These are phyloP conservation scores for Lithophane socia DNA, from an alignment of 2,888 invertebrate genomes.

Conservation along the genomic window DNA sequence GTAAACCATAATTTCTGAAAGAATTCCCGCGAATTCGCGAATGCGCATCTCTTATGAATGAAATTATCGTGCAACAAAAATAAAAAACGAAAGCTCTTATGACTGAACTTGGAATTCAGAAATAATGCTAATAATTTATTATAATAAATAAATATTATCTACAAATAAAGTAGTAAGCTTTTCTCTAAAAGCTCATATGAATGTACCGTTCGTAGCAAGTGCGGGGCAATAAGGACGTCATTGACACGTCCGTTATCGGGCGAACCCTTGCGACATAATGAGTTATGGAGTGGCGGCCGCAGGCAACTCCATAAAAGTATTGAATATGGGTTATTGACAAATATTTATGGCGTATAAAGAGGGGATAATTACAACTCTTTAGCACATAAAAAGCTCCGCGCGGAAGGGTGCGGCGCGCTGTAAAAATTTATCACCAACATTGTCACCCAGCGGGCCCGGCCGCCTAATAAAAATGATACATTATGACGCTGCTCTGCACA, in stretches of 20 bases:
- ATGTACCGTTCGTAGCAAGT: conserved; percentile 64
- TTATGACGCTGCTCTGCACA: conserved; percentile 66
- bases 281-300: conserved; percentile 87
- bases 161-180: neutral
- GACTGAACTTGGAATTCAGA: neutral
- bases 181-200: conserved; percentile 14
- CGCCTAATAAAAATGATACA: conserved; percentile 76
- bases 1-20: no score
- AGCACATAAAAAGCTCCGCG: conserved; percentile 86
- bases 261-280: conserved; percentile 85
- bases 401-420: conserved; percentile 86
- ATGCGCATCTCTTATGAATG: neutral
- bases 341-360: conserved; percentile 90
- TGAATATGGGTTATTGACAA: conserved; percentile 89
- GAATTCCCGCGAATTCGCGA: no score
- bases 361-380: conserved; percentile 90
- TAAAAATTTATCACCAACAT: conserved; percentile 86
- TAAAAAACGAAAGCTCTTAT: neutral
- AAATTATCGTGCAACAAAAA: neutral
- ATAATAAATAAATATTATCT: conserved; percentile 12
- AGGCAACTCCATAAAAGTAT: conserved; percentile 88
- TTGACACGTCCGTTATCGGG: conserved; percentile 78
- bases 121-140: neutral
- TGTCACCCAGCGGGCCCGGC: conserved; percentile 80
- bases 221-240: conserved; percentile 77